Conservation (phyloP, 2,113 vertebrate species). For the cattle (Bos taurus) region DNA sequence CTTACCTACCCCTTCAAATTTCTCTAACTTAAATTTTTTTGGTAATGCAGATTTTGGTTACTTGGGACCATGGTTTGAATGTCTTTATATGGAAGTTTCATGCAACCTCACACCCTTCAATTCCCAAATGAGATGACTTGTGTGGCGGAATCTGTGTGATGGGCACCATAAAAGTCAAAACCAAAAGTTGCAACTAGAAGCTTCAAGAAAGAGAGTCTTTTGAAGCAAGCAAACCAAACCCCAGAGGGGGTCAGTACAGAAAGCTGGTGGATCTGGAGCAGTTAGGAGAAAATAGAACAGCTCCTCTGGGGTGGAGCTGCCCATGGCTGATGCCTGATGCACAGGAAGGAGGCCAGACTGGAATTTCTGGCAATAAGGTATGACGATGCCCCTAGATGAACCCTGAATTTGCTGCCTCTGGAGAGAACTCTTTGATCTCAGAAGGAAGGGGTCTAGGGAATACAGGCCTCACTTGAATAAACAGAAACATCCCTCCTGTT, state of each 20-base stretch:
- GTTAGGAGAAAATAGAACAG: background rate
- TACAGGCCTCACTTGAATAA: background rate
- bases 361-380: background rate
- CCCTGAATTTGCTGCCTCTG: background rate
- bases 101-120: background rate
- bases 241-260: background rate
- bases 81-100: background rate
- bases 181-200: background rate
- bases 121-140: background rate
- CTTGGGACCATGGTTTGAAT: background rate
- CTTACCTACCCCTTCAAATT: background rate
- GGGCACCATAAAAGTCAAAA: background rate
- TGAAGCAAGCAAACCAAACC: background rate
- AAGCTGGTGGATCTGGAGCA: background rate
- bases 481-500: conserved; percentile 4
- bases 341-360: background rate
- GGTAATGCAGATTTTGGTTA: background rate
- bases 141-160: background rate
- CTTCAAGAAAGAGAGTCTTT: background rate
- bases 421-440: conserved; percentile 14
- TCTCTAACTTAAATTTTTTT: background rate
- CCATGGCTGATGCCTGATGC: background rate
- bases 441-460: background rate
- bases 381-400: background rate
- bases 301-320: background rate